phyloP scores from a whole-genome alignment of 2,113 vertebrate species.

The Lasiurus cinereus region DNA sequence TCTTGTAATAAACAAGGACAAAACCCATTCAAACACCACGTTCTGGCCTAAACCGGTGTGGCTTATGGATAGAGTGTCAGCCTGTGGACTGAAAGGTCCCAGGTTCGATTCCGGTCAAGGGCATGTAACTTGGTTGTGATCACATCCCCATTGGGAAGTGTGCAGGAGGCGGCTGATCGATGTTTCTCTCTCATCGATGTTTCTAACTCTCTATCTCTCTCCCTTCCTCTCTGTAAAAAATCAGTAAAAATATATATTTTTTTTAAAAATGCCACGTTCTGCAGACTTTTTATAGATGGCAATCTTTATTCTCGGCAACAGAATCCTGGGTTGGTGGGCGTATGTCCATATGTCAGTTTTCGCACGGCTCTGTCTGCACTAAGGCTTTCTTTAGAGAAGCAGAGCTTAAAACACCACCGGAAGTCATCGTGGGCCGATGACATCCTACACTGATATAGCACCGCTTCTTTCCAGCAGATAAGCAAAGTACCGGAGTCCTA shows the following conservation, averaged over 20 bases:
- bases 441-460: background rate
- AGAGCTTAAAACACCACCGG: background rate
- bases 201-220: too few species aligned
- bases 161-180: too few species aligned
- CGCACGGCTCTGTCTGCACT: background rate
- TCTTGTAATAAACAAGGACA: conserved; percentile 37
- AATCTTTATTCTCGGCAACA: background rate
- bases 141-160: too few species aligned
- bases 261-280: background rate
- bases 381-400: background rate
- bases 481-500: too few species aligned
- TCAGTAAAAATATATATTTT: too few species aligned
- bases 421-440: background rate
- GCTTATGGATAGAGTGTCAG: too few species aligned
- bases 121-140: too few species aligned
- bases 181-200: too few species aligned
- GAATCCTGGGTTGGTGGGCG: background rate
- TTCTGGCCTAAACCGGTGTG: background rate
- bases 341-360: background rate
- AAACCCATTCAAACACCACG: background rate
- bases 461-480: background rate
- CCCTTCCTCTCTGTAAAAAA: too few species aligned
- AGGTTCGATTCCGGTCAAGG: too few species aligned
- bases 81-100: too few species aligned
- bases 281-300: background rate